Conservation (phyloP, 1,140 invertebrate genomes). For the Riptortus pedestris region DNA sequence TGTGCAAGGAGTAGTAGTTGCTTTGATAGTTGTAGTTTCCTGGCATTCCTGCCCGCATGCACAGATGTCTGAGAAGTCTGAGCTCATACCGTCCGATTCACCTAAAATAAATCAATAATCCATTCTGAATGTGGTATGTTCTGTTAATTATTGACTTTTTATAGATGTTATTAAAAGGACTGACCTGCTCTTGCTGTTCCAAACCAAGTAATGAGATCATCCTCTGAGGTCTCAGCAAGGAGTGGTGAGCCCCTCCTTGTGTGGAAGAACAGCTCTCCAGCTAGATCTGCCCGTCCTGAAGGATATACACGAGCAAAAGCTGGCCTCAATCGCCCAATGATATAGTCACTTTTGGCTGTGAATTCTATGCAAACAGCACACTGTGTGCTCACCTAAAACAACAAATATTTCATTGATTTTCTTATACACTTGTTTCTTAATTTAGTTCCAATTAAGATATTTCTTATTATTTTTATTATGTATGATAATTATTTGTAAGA, state of each 20-base stretch:
- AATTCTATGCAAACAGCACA: slow-evolving; percentile 50
- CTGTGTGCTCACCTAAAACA: slow-evolving; percentile 37
- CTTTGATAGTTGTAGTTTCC: background rate
- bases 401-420: too few species aligned
- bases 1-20: background rate
- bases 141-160: too few species aligned
- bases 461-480: too few species aligned
- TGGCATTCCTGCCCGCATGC: slow-evolving; percentile 28
- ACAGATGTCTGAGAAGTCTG: slow-evolving; percentile 30
- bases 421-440: background rate
- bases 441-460: too few species aligned
- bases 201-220: slow-evolving; percentile 54
- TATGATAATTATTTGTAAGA: too few species aligned
- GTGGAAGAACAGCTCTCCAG: slow-evolving; percentile 51
- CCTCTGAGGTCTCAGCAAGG: slow-evolving; percentile 46
- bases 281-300: slow-evolving; percentile 45
- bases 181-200: slow-evolving; percentile 33
- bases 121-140: too few species aligned
- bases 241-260: slow-evolving; percentile 44
- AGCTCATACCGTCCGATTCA: slow-evolving; percentile 24
- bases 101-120: slow-evolving; percentile 21
- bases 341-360: slow-evolving; percentile 43
- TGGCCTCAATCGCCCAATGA: slow-evolving; percentile 47
- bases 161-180: too few species aligned
- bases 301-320: slow-evolving; percentile 50